phyloP scores from a whole-genome alignment of 2,888 invertebrate genomes.

The Tillus elongatus region DNA sequence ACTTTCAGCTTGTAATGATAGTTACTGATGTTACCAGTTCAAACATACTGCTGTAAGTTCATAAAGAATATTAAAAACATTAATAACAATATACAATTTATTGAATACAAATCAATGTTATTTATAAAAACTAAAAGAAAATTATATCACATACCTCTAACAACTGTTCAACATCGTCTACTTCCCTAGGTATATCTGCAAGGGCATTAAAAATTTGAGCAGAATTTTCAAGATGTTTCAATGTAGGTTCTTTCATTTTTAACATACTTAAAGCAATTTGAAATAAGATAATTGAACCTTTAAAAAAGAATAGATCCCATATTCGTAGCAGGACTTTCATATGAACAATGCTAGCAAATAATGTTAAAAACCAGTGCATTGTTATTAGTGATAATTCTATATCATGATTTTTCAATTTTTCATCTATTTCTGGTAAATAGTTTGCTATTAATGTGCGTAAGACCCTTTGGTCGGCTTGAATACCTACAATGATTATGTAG shows the following conservation, averaged over 20 bases:
- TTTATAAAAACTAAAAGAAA: too few relatives aligned
- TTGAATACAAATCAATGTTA: too few relatives aligned
- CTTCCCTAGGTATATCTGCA: constrained; percentile 89
- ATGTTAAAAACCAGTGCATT: constrained; percentile 93
- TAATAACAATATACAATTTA: too few relatives aligned
- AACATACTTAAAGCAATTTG: constrained; percentile 92
- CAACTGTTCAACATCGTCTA: constrained; percentile 82
- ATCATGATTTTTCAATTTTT: constrained; percentile 86
- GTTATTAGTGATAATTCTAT: constrained; percentile 92
- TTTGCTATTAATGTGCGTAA: constrained; percentile 82
- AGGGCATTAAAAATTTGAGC: constrained; percentile 97
- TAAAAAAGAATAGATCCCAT: constrained; percentile 96
- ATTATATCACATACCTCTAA: constrained; percentile 70
- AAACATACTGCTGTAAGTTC: too few relatives aligned
- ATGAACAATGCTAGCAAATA: constrained; percentile 94
- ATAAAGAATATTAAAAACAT: too few relatives aligned
- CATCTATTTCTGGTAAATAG: constrained; percentile 82
- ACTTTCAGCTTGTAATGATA: too few relatives aligned
- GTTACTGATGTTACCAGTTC: too few relatives aligned
- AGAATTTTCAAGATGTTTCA: constrained; percentile 83
- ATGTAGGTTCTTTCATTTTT: constrained; percentile 74
- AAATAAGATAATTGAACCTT: constrained; percentile 90
- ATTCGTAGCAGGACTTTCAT: constrained; percentile 87
- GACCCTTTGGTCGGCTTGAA: constrained; percentile 95
- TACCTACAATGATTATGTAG: constrained; percentile 44